Base-by-base conservation (phyloP, 92 coral and sea anemone genomes). In the Parazoanthus swiftii region DNA sequence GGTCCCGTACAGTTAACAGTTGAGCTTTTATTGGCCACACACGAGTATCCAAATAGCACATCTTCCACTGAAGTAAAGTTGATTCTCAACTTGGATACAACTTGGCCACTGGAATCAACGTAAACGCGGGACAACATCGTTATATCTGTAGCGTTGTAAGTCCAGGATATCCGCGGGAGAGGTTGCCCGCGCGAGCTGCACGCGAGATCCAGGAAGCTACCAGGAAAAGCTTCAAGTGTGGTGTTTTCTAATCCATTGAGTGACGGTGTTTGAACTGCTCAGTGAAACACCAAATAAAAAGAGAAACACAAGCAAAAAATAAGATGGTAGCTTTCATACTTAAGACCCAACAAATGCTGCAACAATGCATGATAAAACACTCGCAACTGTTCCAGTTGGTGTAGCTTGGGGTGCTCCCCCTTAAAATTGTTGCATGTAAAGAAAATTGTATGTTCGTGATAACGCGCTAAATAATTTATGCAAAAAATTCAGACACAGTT, bases 101-200 rank as follows among this genome's bases (percentile, higher is more conserved):
- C 81, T 77, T 42, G 20, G 25, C 81, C 81, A 44, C 59, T 77
- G 33, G 11, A 58, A 77, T 77, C 54, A 43, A n/a, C 29, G 21
- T 29, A 43, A 42, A 77, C 46, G 13, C 81, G 58, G 81, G 81
- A 77, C 11, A 77, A 43, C 29, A 43, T 35, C n/a, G 81, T 77
- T 2, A 77, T 20, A 39, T 39, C 56, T 43, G 14, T 77, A 43
- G 81, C 36, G 59, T 38, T 39, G 15, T 18, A 54, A 38, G 1
- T 44, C 81, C 81, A 77, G 29, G 46, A 38, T 10, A 77, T 77
- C 13, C 14, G 50, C 1, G 81, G 81, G 8, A 39, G 54, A 7
- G 81, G 59, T 43, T 42, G 58, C 29, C 59, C 81, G 36, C 81
- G 81, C 5, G 81, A 38, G 33, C 39, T 39, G 21, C 81, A 77